Base-by-base conservation (phyloP, 2,797 vertebrate genomes). In the Rhinophrynus dorsalis region DNA sequence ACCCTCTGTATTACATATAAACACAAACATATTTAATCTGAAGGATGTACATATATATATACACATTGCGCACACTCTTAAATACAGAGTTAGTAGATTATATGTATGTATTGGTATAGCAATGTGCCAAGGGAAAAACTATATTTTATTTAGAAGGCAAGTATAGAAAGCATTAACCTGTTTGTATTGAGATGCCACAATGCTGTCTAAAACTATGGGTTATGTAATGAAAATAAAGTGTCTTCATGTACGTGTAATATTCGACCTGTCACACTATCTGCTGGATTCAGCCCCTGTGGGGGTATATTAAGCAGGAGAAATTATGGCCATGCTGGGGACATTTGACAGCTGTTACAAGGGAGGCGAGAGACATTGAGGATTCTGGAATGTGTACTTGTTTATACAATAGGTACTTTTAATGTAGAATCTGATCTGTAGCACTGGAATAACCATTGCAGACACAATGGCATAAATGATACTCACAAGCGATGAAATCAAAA, bases 201-300 rank as follows among this genome's bases (percentile, higher is more conserved):
- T n/a, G 30, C 54, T 58, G 52, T 58, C 42, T 57, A 29, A 52
- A 47, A 47, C 20, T 57, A 10, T 57, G 42, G 51, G 29, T 18
- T 37, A 13, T 57, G 40, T 56, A 67, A 67, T 67, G 65, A 67
- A 67, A 67, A 58, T 58, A 58, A 67, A 67, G 40, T 67, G 54
- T 58, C 65, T 67, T 20, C 52, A 57, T 6, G 54, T 47, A 50
- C 27, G 56, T 67, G 65, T 38, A 58, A 67, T 67, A 40, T 67
- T 58, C 21, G 47, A 42, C 52, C 57, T 67, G 54, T 67, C 65
- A 37, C 54, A 50, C 30, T 67, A 58, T 67, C 65, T 48, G 54
- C 54, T 11, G 54, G 54, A 67, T 67, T 58, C 58, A 67, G 57
- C 40, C 64, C 51, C 52, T 35, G 32, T 11, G 15, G 65, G 15